Base-by-base conservation (phyloP, 1,140 invertebrate genomes). In the Campoletis sonorensis region DNA sequence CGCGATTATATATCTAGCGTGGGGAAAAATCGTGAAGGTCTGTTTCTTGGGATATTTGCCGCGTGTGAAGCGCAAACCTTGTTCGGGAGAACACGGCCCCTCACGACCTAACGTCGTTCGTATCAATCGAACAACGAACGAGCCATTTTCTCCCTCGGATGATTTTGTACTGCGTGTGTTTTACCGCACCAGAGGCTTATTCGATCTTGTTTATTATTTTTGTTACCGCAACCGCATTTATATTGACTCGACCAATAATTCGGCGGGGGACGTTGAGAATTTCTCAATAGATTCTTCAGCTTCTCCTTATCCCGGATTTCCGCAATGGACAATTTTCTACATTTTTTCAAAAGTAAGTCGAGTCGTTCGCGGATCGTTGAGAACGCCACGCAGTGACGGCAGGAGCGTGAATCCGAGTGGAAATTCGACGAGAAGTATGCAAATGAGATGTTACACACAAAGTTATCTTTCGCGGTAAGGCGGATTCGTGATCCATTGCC, bases 81-180 rank as follows among this genome's bases (percentile, higher is more conserved):
- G 26, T 16, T 13, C 45, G 16, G 30, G 37, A 16, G 67, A 61
- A n/a, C n/a, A n/a, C n/a, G n/a, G 21, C 54, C 13, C 40, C 49
- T 45, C 40, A 10, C 40, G 49, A n/a, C 18, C 21, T 18, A 79
- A 78, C 77, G 77, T 82, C 81, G 73, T 82, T 67, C 70, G 81
- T 82, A 82, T 82, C 81, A 83, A 80, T 80, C 40, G 40, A 45
- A 45, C 5, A 45, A 3, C 71, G 71, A n/a, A 37, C 33, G 33
- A 73, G 30, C n/a, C 37, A 73, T 73, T 73, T 49, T n/a, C n/a
- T 40, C 40, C 71, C 40, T 40, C 68, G 30, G 54, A 58, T n/a
- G 5, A 21, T 58, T 4, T 23, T 8, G 15, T 21, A 10, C 49
- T 58, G 5, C 54, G 54, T n/a, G 30, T 33, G 30, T 7, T 33